Evolutionary conservation across 30 jellyfish, hydroid and myxozoan genomes (phyloP), one percentile per base, ranked within the genome.

Genomic region (Morbakka virulenta): DNA sequence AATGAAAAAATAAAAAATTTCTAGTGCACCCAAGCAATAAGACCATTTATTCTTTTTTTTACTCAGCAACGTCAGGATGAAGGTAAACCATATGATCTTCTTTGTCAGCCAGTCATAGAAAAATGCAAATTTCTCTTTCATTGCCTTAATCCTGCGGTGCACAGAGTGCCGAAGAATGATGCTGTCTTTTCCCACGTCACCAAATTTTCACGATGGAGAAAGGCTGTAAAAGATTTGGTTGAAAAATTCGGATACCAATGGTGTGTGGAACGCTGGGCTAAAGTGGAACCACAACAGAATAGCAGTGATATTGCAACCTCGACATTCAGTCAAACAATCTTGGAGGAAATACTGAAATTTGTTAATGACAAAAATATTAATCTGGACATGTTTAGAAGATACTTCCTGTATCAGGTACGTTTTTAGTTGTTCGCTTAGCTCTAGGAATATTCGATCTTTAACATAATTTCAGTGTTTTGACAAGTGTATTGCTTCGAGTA

Each of bases 361-460:
- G 87, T 82, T 50, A 63, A 80, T 63, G 97, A 84, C 41, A 84
- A 73, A 30, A 67, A 31, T 49, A 28, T 84, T 57, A 84, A 76
- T 74, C 30, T 79, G 77, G 97, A 89, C 72, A 76, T 84, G 67
- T 32, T 82, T 4, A 51, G 95, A 32, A 83, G 83, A 69, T 89
- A 95, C 69, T 89, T 89, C 67, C 79, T 89, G 48, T 76, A 76
- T 26, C 97, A 89, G 84, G 97, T 83, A 52, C 2, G 50, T 47
- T 2, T 17, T 17, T 30, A 12, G 2, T 4, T 25, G 13, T 6
- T 64, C 77, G 13, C 13, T 64, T 64, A 57, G 23, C 72, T 9
- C 13, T n/a, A n/a, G n/a, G n/a, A n/a, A n/a, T n/a, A n/a, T n/a
- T n/a, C n/a, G n/a, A n/a, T n/a, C n/a, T n/a, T n/a, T n/a, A n/a